Evolutionary conservation across 2,113 vertebrate genomes (phyloP), one percentile per base, ranked within the genome.

Genomic region (Cettia cetti): DNA sequence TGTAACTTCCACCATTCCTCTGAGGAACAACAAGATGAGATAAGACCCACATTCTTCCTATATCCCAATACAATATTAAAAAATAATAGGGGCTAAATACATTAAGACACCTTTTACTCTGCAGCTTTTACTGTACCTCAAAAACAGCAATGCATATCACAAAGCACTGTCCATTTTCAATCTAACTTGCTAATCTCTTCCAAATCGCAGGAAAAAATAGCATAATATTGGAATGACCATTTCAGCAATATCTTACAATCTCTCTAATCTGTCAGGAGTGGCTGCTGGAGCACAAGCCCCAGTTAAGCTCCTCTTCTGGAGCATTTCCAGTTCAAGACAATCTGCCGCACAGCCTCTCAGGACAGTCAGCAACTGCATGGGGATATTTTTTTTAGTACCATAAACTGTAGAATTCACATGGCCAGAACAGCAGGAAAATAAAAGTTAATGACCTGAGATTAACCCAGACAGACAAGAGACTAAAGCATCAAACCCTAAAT

Each of bases 251-350:
- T 86, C 81, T 88, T 86, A 70, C 44, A 91, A 49, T 65, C 30
- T 16, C 49, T 93, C 49, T 94, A 78, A 88, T 95, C 88, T 72
- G 22, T 53, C 83, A 94, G 70, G 79, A 91, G 49, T 59, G 59
- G 52, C 39, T 82, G 68, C 54, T 11, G 14, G 42, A 68, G 74
- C 35, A 88, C 53, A 93, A 84, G 50, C 19, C 31, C 23, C 69
- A 77, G 66, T 68, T 82, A 91, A 96, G 63, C 65, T 91, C 47
- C 75, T 75, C 52, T 87, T 63, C 56, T 94, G 94, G 84, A 96
- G n/a, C 23, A 68, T 56, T 92, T 92, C 89, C 78, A 91, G 16
- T 60, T 93, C 60, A 86, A 89, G 78, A 66, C 85, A 70, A 76
- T 65, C 90, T 79, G 74, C 37, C 45, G 39, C 15, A 4, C 49